Evolutionary conservation across 2,888 invertebrate species (phyloP), one percentile per base, ranked within the genome.

Genomic region (Pollenia angustigena): DNA sequence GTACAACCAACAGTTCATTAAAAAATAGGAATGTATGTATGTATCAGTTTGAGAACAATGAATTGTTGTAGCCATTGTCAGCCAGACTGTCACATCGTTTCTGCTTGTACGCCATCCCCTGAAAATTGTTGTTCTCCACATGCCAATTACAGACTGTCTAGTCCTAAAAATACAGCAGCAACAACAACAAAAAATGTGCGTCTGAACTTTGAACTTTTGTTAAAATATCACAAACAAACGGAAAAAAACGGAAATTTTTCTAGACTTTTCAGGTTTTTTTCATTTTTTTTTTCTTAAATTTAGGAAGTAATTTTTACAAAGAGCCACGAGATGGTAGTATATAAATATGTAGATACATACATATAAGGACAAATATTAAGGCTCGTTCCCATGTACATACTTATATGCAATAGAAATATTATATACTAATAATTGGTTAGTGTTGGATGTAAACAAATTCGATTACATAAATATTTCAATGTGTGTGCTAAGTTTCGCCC

Each of bases 141-240:
- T 76, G 82, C 62, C 76, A 71, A 78, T 83, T 78, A 79, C 83
- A 72, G 83, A 32, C 58, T 52, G 78, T 84, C 78, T 83, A 64
- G 48, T 42, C 46, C 42, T 62, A 54, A 42, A 75, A 69, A 32
- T 14, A 42, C 16, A 48, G 71, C n/a, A 48, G 23, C 7, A 23
- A 32, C 14, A 68, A 72, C 9, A 74, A 62, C 23, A 23, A 23
- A 1, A 23, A 68, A 72, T 79, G 78, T 72, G 72, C 78, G 78
- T 84, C 56, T 84, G 78, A 78, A 79, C 78, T 84, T 79, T 84
- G 78, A 78, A 84, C 72, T 78, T 78, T 79, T 60, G 42, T 60
- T 72, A 9, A 50, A 79, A 58, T 16, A 79, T 16, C 58, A 68
- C 58, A 79, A 68, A 32, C 32, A 78, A 66, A 56, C 23, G 14